Evolutionary conservation across 2,113 vertebrate species (phyloP), one percentile per base, ranked within the genome.

Genomic region (Acrocephalus arundinaceus): DNA sequence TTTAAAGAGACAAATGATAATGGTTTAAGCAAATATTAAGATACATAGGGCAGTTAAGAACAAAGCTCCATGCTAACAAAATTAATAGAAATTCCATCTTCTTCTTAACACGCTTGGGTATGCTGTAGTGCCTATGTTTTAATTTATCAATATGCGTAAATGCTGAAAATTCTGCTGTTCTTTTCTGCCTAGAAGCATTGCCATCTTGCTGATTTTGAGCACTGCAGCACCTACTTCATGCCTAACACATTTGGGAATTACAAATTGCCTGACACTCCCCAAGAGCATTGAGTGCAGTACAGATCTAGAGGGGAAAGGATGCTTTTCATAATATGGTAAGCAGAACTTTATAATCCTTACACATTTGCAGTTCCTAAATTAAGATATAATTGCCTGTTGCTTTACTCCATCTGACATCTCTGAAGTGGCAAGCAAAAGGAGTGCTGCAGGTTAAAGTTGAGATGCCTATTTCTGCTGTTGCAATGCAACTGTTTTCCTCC

Each of bases 281-380:
- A 90, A 84, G 92, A 86, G 86, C 65, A 57, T n/a, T 74, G 35
- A 94, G 83, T 81, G 71, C 55, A 71, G 43, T 77, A 90, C 65
- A 81, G 68, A 84, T 74, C 65, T 81, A 57, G 30, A 90, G 31
- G 49, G 52, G 43, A n/a, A 41, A 89, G 19, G 68, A 92, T 75
- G 84, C 65, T 90, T 95, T 90, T 90, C 55, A 39, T 86, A 86
- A 92, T 48, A 70, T n/a, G 51, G 33, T 59, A 88, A 77, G 39
- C 13, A 90, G 73, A 94, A 91, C 22, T 87, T 81, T 39, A 58
- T 73, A 87, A 49, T 75, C 37, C 37, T 79, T 72, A 12, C 23
- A 81, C 6, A 12, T 89, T 74, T 84, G 37, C 52, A 67, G 57
- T 63, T 89, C 15, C 48, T 65, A 20, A 66, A 68, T 91, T 94